Conservation (phyloP, 2,113 vertebrate species). For the Chamaea fasciata region DNA sequence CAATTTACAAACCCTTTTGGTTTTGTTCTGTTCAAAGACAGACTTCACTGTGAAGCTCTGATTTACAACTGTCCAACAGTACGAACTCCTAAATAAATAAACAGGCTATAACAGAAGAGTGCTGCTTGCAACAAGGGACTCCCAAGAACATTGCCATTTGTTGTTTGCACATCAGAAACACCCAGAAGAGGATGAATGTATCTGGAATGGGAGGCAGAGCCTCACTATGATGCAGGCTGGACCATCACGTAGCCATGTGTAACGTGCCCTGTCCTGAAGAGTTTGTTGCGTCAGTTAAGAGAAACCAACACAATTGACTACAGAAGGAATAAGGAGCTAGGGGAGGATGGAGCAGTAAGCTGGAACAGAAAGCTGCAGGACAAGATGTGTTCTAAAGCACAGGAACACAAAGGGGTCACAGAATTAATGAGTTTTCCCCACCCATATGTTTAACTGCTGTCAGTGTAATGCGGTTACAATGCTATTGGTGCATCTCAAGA, state of each 20-base stretch:
- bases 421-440: constrained; percentile 26
- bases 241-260: background rate
- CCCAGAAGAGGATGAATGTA: background rate
- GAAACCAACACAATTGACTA: background rate
- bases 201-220: background rate
- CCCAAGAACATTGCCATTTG: background rate
- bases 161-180: background rate
- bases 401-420: background rate
- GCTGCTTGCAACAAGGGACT: background rate
- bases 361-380: constrained; percentile 45
- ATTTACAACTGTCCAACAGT: constrained; percentile 8
- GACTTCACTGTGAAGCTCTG: background rate
- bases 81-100: constrained; percentile 10
- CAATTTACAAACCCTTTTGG: background rate
- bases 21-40: constrained; percentile 15
- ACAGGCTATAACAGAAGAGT: background rate
- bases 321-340: background rate
- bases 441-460: background rate
- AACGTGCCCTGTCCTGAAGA: background rate
- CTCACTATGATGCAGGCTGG: background rate
- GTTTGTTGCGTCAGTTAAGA: background rate
- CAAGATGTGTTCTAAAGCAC: background rate
- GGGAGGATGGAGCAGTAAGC: background rate
- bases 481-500: background rate
- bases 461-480: background rate